Percentiles rank a stretch among this genome's conserved stretches.
Evolutionary conservation across 2,113 vertebrate species (phyloP).

Genomic region (Silurus glanis): DNA sequence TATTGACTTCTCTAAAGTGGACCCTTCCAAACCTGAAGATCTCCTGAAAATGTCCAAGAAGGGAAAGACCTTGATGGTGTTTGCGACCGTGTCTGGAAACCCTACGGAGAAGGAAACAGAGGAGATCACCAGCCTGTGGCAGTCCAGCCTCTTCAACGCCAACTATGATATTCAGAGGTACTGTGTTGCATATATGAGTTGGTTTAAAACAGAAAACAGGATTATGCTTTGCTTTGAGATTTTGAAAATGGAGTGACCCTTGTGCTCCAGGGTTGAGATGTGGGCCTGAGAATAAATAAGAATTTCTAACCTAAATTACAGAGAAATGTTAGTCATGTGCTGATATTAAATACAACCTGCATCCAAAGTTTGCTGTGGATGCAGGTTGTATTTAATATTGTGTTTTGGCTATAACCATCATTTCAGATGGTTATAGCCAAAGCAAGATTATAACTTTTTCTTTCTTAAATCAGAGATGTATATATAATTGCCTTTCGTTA

Average conservation of each 20-base stretch:
- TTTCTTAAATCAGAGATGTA: not conserved
- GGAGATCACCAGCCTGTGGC: constrained; percentile 92
- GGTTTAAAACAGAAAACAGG: not conserved
- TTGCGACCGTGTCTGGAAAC: constrained; percentile 85
- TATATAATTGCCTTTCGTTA: not conserved
- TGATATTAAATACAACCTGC: not conserved
- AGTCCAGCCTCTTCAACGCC: constrained; percentile 95
- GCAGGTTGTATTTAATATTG: not conserved
- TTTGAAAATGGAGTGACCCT: not conserved
- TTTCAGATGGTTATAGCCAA: not conserved
- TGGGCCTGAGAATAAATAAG: no score
- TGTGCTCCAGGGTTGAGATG: not conserved
- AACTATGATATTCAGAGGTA: constrained; percentile 96
- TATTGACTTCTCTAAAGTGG: constrained; percentile 89
- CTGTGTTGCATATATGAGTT: not conserved
- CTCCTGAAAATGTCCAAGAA: constrained; percentile 92
- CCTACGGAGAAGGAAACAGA: constrained; percentile 95
- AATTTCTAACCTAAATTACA: not conserved
- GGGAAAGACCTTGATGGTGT: constrained; percentile 95
- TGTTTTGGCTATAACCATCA: not conserved
- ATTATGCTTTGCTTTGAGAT: not conserved
- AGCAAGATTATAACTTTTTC: not conserved
- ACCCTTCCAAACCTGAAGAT: constrained; percentile 88
- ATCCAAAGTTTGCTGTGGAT: not conserved
- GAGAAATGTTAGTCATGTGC: not conserved